Percentiles rank a stretch among this genome's conserved stretches.
These are phyloP conservation scores for Chiloscyllium punctatum DNA, from an alignment of 2,797 vertebrate genomes.

Conservation along the genomic window DNA sequence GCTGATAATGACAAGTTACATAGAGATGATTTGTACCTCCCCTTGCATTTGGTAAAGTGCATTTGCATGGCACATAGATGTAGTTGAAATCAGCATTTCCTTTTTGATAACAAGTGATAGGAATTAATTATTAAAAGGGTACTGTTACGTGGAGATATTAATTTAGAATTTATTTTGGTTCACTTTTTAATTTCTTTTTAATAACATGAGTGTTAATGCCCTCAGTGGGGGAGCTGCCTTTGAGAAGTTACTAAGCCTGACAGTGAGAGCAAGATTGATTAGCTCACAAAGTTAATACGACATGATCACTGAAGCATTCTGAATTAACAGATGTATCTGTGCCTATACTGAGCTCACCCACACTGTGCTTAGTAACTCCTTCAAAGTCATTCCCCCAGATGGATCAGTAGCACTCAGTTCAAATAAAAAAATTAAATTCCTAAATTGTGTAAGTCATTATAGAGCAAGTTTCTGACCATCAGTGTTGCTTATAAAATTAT, in stretches of 20 bases:
- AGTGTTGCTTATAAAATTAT: not conserved
- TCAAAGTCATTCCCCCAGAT: not conserved
- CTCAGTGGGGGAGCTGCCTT: constrained; percentile 28
- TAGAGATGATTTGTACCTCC: constrained; percentile 4
- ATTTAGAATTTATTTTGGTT: not conserved
- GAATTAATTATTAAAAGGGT: too few relatives aligned
- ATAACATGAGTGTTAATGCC: not conserved
- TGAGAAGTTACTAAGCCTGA: constrained; percentile 27
- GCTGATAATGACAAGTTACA: not conserved
- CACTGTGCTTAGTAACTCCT: constrained; percentile 7
- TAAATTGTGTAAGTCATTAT: not conserved
- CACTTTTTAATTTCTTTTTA: not conserved
- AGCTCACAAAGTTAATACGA: constrained; percentile 17
- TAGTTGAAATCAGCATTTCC: constrained; percentile 15
- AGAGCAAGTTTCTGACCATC: not conserved
- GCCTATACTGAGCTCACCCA: constrained; percentile 18
- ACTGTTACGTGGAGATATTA: not conserved
- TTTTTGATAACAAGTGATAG: not conserved
- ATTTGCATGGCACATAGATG: not conserved
- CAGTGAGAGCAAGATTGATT: constrained; percentile 33
- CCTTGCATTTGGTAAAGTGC: not conserved
- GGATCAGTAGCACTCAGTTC: not conserved
- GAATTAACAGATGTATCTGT: constrained; percentile 35
- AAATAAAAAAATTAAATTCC: not conserved
- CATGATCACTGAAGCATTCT: constrained; percentile 33